These are phyloP conservation scores for Caretta caretta DNA, from an alignment of 2,113 vertebrate genomes.

Conservation along the genomic window DNA sequence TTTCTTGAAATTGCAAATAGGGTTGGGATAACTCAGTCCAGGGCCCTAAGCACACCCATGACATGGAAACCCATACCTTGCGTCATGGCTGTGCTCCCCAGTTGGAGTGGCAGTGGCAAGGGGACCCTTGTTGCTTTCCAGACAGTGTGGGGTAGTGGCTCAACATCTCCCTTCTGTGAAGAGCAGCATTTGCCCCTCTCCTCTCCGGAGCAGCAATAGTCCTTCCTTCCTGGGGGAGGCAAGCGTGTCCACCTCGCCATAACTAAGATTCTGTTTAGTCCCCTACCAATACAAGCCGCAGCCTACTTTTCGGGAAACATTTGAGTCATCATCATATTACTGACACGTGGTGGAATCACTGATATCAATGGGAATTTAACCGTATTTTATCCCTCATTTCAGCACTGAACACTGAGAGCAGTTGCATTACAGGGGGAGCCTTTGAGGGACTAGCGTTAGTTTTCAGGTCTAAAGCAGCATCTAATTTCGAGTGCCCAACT, in stretches of 20 bases:
- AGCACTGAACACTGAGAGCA: background rate
- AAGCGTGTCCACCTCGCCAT: background rate
- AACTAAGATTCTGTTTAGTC: background rate
- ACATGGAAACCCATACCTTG: accelerated
- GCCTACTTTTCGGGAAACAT: background rate
- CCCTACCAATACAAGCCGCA: background rate
- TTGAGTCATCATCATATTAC: background rate
- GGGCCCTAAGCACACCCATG: background rate
- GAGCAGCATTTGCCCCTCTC: background rate
- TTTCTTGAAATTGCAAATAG: background rate
- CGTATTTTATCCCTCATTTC: background rate
- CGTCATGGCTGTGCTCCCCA: accelerated
- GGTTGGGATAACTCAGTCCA: accelerated
- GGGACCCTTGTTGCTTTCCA: accelerated
- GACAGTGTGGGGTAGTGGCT: background rate
- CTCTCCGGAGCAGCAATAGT: background rate
- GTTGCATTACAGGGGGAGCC: background rate
- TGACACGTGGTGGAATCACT: background rate
- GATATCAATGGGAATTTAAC: background rate
- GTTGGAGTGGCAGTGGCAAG: accelerated
- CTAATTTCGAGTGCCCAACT: background rate
- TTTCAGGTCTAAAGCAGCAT: background rate
- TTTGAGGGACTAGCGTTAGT: background rate
- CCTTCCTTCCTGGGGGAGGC: background rate
- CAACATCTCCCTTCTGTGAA: background rate